Base-by-base conservation (phyloP, 1,140 invertebrate species). In the Leptinotarsa lineolata region DNA sequence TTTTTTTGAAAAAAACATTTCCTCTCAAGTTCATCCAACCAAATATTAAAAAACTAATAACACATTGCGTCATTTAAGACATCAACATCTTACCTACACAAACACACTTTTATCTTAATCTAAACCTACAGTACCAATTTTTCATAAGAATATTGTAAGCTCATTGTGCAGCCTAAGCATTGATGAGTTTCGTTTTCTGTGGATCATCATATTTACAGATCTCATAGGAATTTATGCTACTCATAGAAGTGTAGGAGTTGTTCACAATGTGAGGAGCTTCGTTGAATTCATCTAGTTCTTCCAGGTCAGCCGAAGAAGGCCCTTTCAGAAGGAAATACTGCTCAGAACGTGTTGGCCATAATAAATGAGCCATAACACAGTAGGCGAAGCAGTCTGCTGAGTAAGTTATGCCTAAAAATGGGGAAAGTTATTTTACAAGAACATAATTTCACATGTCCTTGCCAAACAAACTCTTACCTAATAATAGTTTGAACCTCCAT, bases 341-440 rank as follows among this genome's bases (percentile, higher is more conserved):
- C 77, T 96, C 93, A 44, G 93, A 94, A 73, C 94, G 86, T 60
- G 94, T 95, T 18, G 96, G 96, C 95, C 96, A 98, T 72, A 98
- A 86, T 68, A 98, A 86, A 84, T 97, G 95, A 0, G 96, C 92
- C 92, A 98, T 95, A 6, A 97, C 93, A 80, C 94, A 94, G 85
- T 95, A 97, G 20, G 96, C 96, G 76, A 98, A 88, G 84, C 96
- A 96, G 83, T 98, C 95, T 1, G 94, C 95, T 46, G 95, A 96
- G 83, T 96, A 96, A 46, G 94, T 96, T 77, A 98, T 97, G 81
- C 95, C 96, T 96, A 76, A 75, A 85, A 83, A 11, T 39, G 30
- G 8, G 8, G 30, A 39, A 3, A 30, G 6, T 39, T 11, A 11
- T 39, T 39, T 39, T 8, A 39, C 30, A 39, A 39, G 11, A 11